Conservation (phyloP, 2,797 vertebrate genomes). For the Fundulus diaphanus region DNA sequence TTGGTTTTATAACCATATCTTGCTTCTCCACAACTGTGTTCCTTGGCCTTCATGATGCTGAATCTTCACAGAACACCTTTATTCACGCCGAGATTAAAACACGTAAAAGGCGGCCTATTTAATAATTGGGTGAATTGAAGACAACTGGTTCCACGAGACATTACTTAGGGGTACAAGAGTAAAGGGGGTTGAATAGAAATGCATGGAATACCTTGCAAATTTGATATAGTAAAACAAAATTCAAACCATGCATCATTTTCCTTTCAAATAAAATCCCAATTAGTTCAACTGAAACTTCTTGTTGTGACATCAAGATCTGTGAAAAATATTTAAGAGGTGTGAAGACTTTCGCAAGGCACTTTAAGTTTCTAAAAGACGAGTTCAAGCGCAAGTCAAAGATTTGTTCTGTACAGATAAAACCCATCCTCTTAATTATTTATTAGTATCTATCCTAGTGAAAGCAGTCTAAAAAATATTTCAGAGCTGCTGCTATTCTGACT, state of each 20-base stretch:
- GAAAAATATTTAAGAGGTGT: background rate
- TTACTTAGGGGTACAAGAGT: background rate
- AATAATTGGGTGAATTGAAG: background rate
- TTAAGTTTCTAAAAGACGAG: conserved; percentile 20
- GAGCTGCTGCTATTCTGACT: background rate
- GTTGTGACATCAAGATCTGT: background rate
- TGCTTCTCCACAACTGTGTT: background rate
- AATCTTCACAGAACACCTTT: background rate
- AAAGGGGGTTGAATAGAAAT: background rate
- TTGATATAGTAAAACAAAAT: background rate
- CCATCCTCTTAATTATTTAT: background rate
- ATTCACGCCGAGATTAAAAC: background rate
- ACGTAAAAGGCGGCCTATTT: background rate
- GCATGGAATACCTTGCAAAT: background rate
- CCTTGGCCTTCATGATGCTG: background rate
- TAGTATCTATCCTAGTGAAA: background rate
- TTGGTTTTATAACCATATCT: background rate
- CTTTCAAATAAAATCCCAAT: background rate
- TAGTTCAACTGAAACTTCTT: background rate
- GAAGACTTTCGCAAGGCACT: too few relatives aligned
- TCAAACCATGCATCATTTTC: background rate
- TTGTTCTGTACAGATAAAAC: background rate
- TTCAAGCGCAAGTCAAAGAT: background rate
- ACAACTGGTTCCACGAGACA: background rate
- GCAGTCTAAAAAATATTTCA: conserved; percentile 7